Percentiles rank a stretch among this genome's conserved stretches.
phyloP scores from a whole-genome alignment of 2,888 invertebrate species.

The Drosophila fulvimacula region DNA sequence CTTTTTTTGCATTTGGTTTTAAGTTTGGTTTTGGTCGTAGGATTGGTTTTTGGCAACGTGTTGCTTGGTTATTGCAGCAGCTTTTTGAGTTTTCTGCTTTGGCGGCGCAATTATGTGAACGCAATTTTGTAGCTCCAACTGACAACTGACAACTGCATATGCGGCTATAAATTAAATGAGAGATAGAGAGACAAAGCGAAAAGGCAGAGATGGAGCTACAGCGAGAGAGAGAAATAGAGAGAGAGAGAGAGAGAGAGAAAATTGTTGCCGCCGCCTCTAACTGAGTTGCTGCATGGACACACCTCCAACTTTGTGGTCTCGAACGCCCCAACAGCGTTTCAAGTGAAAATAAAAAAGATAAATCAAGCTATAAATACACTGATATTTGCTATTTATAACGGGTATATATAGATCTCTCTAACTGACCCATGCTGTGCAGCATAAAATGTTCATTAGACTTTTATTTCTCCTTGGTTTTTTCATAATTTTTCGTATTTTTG shows the following conservation, averaged over 20 bases:
- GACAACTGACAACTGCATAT: conserved; percentile 7
- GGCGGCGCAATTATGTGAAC: conserved; percentile 56
- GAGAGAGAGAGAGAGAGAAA: neutral
- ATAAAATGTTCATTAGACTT: conserved; percentile 69
- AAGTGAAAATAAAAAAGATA: conserved; percentile 48
- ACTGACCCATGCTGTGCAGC: conserved; percentile 64
- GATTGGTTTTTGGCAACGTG: conserved; percentile 52
- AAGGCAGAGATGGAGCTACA: neutral
- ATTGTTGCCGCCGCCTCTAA: neutral
- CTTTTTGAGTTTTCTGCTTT: conserved; percentile 23
- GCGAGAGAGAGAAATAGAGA: neutral
- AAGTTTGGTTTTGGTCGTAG: conserved; percentile 2
- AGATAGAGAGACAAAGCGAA: neutral
- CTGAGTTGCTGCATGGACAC: conserved; percentile 18
- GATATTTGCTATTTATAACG: conserved; percentile 16
- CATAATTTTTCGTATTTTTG: conserved; percentile 23
- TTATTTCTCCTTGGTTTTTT: conserved; percentile 29
- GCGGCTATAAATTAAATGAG: neutral
- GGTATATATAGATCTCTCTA: conserved; percentile 11
- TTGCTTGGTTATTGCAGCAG: conserved; percentile 50
- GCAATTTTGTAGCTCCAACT: conserved; percentile 14
- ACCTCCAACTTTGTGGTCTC: conserved; percentile 23
- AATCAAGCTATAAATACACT: conserved; percentile 70
- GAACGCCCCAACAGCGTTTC: conserved; percentile 24
- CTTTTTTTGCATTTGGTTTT: conserved; percentile 1